Percentiles rank a stretch among this genome's conserved stretches.
These are phyloP conservation scores for Hystrix cristata DNA, from an alignment of 2,113 vertebrate species.

Conservation along the genomic window DNA sequence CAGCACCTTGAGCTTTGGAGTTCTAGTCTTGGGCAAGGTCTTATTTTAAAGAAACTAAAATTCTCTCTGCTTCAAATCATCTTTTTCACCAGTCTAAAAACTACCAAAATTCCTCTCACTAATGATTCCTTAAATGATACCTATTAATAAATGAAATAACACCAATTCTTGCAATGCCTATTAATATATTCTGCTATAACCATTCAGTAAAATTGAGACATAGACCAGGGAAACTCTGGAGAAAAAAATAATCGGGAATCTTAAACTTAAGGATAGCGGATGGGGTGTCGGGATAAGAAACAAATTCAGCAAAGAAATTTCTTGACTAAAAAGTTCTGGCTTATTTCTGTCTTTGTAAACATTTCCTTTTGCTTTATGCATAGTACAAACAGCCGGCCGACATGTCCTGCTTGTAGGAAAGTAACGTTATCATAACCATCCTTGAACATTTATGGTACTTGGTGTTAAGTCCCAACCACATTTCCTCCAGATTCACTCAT, in stretches of 20 bases:
- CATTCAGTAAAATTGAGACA: background rate
- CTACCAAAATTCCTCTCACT: background rate
- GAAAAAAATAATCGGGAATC: background rate
- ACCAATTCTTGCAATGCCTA: background rate
- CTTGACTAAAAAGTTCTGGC: background rate
- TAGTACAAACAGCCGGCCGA: background rate
- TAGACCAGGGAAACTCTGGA: background rate
- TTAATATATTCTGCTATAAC: background rate
- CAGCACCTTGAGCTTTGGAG: background rate
- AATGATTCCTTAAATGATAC: background rate
- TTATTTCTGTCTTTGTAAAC: background rate
- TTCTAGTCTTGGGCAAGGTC: background rate
- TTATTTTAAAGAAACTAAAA: background rate
- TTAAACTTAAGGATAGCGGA: background rate
- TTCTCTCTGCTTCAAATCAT: background rate
- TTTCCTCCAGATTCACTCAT: background rate
- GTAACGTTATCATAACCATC: background rate
- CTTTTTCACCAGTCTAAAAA: background rate
- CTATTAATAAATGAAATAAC: background rate
- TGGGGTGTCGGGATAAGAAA: background rate
- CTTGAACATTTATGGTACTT: rapidly evolving
- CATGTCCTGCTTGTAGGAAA: background rate
- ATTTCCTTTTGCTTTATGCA: background rate
- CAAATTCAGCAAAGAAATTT: background rate
- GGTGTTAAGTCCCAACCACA: background rate